Conservation (phyloP, 2,113 vertebrate genomes). For the Taurulus bubalis region DNA sequence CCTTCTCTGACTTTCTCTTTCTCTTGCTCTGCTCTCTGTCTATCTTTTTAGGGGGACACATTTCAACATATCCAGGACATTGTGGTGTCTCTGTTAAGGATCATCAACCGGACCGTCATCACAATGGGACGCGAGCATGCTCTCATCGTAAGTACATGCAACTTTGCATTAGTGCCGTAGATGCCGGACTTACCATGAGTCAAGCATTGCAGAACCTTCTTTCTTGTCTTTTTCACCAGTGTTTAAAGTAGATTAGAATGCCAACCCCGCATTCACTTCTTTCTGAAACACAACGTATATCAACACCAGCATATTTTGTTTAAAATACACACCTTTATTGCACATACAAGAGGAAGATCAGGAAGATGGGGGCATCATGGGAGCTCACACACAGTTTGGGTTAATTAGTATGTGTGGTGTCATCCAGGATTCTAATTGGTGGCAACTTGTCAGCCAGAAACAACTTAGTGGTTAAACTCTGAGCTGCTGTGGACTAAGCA, state of each 20-base stretch:
- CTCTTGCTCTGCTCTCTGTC: slow-evolving; percentile 18
- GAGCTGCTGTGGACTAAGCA: slow-evolving; percentile 42
- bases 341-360: slow-evolving; percentile 66
- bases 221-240: neutral
- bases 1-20: slow-evolving; percentile 14
- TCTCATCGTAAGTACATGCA: slow-evolving; percentile 90
- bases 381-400: slow-evolving; percentile 48
- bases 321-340: slow-evolving; percentile 84
- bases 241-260: neutral
- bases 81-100: slow-evolving; percentile 89
- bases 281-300: slow-evolving; percentile 42
- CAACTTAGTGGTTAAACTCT: slow-evolving; percentile 49
- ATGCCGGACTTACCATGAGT: neutral
- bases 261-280: neutral
- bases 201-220: neutral
- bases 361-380: slow-evolving; percentile 44
- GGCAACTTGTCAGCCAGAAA: slow-evolving; percentile 47
- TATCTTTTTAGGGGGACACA: slow-evolving; percentile 85
- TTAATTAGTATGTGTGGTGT: slow-evolving; percentile 50
- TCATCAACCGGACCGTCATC: slow-evolving; percentile 93
- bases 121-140: slow-evolving; percentile 91
- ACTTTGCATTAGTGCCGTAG: neutral
- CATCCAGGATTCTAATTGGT: slow-evolving; percentile 53
- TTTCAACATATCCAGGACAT: slow-evolving; percentile 93
- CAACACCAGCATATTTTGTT: slow-evolving; percentile 36